A percentile compares a stretch with the other conserved stretches of the same genome.
phyloP scores from a whole-genome alignment of 2,797 vertebrate genomes.

The Tolypeutes matacus region DNA sequence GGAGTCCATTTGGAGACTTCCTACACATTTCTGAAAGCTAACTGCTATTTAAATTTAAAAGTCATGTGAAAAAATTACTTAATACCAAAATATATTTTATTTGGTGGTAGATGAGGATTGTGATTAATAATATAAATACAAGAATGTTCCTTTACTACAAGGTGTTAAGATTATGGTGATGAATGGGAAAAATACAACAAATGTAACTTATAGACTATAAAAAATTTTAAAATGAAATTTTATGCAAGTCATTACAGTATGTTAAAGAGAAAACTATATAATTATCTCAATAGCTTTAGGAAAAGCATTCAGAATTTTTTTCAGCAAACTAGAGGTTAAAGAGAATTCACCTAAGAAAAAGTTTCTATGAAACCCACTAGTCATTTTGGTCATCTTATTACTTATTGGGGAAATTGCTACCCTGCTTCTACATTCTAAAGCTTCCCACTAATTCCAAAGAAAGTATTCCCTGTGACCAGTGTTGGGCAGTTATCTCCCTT shows the following conservation, averaged over 20 bases:
- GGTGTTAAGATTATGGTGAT: too few relatives aligned
- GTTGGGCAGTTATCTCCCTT: not conserved
- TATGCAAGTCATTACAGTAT: not conserved
- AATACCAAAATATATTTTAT: not conserved
- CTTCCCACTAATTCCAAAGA: not conserved
- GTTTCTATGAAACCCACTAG: not conserved
- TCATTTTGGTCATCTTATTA: not conserved
- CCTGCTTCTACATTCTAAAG: not conserved
- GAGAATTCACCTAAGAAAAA: not conserved
- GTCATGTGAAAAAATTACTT: not conserved
- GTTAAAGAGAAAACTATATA: not conserved
- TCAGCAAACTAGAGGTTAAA: not conserved
- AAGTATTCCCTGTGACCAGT: not conserved
- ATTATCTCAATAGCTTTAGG: not conserved
- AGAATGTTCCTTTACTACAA: too few relatives aligned
- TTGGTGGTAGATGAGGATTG: too few relatives aligned
- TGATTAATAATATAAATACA: too few relatives aligned
- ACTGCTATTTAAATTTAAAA: not conserved
- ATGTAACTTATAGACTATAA: too few relatives aligned
- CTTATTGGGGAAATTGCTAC: not conserved
- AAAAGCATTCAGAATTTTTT: not conserved
- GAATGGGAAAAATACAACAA: too few relatives aligned
- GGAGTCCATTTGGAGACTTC: not conserved
- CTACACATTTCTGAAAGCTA: not conserved
- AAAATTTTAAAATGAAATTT: not conserved